phyloP scores from a whole-genome alignment of 2,888 invertebrate genomes.

The Ornithoptera priamus region DNA sequence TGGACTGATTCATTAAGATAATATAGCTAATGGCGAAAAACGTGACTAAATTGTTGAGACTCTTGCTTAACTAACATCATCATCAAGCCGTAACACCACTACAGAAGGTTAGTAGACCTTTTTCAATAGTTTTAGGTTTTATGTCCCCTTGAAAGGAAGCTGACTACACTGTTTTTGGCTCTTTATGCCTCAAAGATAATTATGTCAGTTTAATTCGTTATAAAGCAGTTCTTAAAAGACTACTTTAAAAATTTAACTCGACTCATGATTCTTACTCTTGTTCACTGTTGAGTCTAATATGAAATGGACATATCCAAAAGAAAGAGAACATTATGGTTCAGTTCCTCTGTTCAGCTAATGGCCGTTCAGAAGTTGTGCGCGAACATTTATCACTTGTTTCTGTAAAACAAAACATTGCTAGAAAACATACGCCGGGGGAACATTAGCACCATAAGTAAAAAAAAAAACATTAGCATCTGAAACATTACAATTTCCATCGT shows the following conservation, averaged over 20 bases:
- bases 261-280: background rate
- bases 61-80: background rate
- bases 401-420: slow-evolving; percentile 31
- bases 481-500: slow-evolving; percentile 19
- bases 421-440: slow-evolving; percentile 21
- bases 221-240: no score
- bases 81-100: no score
- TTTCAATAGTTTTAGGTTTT: no score
- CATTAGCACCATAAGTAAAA: slow-evolving; percentile 23
- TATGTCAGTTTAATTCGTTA: no score
- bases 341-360: slow-evolving; percentile 28
- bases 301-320: slow-evolving; percentile 8
- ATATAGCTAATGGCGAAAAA: slow-evolving; percentile 18
- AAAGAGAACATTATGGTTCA: slow-evolving; percentile 21
- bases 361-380: slow-evolving; percentile 31
- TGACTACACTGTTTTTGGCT: no score
- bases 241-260: background rate
- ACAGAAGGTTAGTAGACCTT: no score
- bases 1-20: slow-evolving; percentile 17
- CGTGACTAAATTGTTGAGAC: slow-evolving; percentile 4
- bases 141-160: no score
- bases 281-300: slow-evolving; percentile 1
- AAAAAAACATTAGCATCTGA: slow-evolving; percentile 13
- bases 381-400: slow-evolving; percentile 33
- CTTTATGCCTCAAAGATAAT: no score